Conservation (phyloP, 53 echinoderm and acorn worm species). For the Apostichopus leukothele region DNA sequence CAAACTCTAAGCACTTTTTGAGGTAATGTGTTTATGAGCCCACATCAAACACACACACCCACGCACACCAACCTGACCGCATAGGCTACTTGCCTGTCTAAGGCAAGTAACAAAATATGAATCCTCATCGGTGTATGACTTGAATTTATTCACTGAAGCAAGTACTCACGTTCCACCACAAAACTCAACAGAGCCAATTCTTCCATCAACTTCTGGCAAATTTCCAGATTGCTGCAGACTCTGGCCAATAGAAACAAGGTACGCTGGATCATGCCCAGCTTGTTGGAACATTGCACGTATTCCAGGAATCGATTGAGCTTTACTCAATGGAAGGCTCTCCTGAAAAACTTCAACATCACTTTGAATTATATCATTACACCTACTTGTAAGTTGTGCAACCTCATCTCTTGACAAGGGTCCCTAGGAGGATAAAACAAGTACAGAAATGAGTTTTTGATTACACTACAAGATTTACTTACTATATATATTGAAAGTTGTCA, state of each 20-base stretch:
- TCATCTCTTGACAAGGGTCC: conserved; percentile 9
- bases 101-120: too few species aligned
- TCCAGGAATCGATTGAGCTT: background rate
- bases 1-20: too few species aligned
- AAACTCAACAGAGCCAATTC: background rate
- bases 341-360: background rate
- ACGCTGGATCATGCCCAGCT: conserved; percentile 4
- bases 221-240: too few species aligned
- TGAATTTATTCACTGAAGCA: too few species aligned
- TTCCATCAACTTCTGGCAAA: background rate
- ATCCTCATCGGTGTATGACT: too few species aligned
- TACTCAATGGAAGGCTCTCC: conserved; percentile 1
- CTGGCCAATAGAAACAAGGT: conserved; percentile 10
- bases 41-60: too few species aligned
- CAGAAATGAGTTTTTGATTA: too few species aligned
- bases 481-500: too few species aligned
- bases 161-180: conserved; percentile 34
- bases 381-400: background rate
- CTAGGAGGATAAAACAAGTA: background rate
- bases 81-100: too few species aligned
- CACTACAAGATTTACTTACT: too few species aligned
- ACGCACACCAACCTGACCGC: too few species aligned
- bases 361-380: conserved; percentile 8
- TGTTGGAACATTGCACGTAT: conserved; percentile 32
- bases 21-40: too few species aligned